Conservation (phyloP, 2,113 vertebrate species). For the Telmatochromis brachygnathus region DNA sequence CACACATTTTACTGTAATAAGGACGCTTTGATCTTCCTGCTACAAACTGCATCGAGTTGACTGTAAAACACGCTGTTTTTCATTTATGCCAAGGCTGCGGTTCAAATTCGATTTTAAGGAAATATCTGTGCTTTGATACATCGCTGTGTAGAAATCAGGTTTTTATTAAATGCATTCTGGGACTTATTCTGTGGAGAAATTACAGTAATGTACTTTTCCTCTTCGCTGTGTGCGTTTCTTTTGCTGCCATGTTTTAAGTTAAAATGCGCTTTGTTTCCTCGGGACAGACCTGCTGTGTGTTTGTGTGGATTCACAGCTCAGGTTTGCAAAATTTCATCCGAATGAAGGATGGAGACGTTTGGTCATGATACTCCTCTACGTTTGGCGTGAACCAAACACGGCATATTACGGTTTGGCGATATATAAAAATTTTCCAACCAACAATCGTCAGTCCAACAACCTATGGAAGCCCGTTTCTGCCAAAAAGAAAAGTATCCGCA, state of each 20-base stretch:
- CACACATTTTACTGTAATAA: slow-evolving; percentile 21
- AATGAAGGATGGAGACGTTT: accelerated
- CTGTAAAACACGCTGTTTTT: slow-evolving; percentile 32
- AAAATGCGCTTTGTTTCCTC: background rate
- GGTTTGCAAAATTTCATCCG: background rate
- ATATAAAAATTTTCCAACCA: background rate
- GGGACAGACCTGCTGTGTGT: background rate
- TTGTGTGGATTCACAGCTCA: background rate
- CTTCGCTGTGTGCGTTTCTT: background rate
- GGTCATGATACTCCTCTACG: accelerated
- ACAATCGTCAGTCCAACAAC: accelerated
- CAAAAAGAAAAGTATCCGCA: background rate
- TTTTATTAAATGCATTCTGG: background rate
- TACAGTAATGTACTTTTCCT: background rate
- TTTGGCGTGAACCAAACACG: background rate
- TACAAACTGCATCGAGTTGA: slow-evolving; percentile 13
- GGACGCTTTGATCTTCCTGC: slow-evolving; percentile 34
- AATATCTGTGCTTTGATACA: slow-evolving; percentile 18
- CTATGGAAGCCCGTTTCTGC: background rate
- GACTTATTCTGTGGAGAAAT: background rate
- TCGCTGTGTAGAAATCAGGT: slow-evolving; percentile 11
- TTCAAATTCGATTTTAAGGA: slow-evolving; percentile 12
- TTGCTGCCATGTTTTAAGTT: background rate
- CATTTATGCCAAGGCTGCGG: slow-evolving; percentile 31
- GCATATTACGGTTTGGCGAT: background rate